phyloP scores from a whole-genome alignment of 2,888 invertebrate species.

The Andrena flavipes region DNA sequence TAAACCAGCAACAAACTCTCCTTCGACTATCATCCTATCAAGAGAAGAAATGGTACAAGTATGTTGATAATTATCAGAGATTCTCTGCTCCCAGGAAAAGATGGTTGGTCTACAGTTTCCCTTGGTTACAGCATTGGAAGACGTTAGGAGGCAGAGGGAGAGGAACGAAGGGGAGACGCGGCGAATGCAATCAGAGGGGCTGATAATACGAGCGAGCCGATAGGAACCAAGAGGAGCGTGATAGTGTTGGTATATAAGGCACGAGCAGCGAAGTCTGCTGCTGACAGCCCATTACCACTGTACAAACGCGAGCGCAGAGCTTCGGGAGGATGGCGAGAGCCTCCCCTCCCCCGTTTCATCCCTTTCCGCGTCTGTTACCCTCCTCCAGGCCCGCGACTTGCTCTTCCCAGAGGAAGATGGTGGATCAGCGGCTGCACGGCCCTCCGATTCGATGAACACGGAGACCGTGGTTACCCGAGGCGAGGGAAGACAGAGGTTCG shows the following conservation, averaged over 20 bases:
- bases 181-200: slow-evolving; percentile 28
- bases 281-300: slow-evolving; percentile 85
- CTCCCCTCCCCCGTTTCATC: slow-evolving; percentile 55
- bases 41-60: too few relatives aligned
- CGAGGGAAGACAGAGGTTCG: too few relatives aligned
- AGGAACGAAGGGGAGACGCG: slow-evolving; percentile 11
- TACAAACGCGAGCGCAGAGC: slow-evolving; percentile 77
- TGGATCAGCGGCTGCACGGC: slow-evolving; percentile 6
- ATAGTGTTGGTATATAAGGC: slow-evolving; percentile 80
- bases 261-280: slow-evolving; percentile 80
- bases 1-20: too few relatives aligned
- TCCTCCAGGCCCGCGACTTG: slow-evolving; percentile 25
- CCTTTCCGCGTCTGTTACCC: slow-evolving; percentile 41
- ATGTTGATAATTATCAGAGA: too few relatives aligned
- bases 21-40: too few relatives aligned
- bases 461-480: too few relatives aligned
- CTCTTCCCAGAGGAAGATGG: slow-evolving; percentile 26
- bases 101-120: neutral
- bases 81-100: too few relatives aligned
- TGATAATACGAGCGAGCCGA: slow-evolving; percentile 65
- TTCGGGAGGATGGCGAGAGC: slow-evolving; percentile 70
- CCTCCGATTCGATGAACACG: neutral
- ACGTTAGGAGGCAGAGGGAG: slow-evolving; percentile 20
- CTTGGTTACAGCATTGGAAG: slow-evolving; percentile 11
- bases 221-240: slow-evolving; percentile 70